These are phyloP conservation scores for Parapristionchus giblindavisi DNA, from an alignment of 2,888 invertebrate species.

Conservation along the genomic window DNA sequence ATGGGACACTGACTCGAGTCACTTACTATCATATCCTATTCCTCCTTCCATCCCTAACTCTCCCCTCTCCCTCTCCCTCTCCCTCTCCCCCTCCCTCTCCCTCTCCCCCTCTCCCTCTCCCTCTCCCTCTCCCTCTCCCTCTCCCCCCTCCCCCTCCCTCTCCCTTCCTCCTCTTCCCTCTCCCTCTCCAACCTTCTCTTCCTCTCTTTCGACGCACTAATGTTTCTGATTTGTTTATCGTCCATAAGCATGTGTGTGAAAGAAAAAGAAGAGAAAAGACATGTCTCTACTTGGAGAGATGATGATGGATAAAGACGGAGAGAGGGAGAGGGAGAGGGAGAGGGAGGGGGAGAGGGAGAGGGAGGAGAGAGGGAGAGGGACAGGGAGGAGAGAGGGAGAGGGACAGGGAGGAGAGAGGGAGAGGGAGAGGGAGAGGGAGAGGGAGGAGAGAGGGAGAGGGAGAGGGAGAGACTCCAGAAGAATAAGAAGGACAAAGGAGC, in stretches of 20 bases:
- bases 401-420: too few relatives aligned
- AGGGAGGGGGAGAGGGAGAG: too few relatives aligned
- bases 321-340: too few relatives aligned
- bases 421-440: too few relatives aligned
- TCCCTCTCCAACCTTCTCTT: not conserved
- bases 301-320: conserved; percentile 2
- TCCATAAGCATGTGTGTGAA: not conserved
- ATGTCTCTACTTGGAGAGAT: not conserved
- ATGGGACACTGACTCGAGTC: not conserved
- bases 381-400: too few relatives aligned
- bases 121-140: not conserved
- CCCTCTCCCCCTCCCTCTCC: not conserved
- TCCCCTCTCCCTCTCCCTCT: not conserved
- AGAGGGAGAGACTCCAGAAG: too few relatives aligned
- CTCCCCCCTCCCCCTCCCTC: not conserved
- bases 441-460: too few relatives aligned
- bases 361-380: too few relatives aligned
- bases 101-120: not conserved
- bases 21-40: not conserved
- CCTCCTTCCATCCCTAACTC: not conserved
- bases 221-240: not conserved
- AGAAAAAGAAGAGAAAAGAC: not conserved
- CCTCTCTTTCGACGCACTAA: not conserved
- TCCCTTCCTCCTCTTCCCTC: not conserved
- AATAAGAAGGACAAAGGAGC: too few relatives aligned